Base-by-base conservation (phyloP, 2,797 vertebrate species). In the Zenarchopterus dispar region DNA sequence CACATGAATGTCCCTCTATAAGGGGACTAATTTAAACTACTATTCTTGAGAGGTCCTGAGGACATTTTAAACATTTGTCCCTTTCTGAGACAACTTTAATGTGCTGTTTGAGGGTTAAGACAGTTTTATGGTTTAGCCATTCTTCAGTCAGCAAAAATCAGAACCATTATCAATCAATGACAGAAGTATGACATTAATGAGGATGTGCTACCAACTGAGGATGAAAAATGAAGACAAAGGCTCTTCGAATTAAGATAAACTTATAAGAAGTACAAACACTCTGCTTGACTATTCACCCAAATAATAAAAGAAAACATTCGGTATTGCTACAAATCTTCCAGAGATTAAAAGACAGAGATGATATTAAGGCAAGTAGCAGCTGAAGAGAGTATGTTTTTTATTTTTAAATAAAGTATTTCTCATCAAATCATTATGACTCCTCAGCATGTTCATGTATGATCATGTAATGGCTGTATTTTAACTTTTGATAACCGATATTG, bases 81-180 rank as follows among this genome's bases (percentile, higher is more conserved):
- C 15, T 42, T 41, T 43, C 39, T 39, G 23, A 56, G 22, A 39
- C 39, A 58, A 64, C 36, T 58, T 63, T 13, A 58, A 63, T 46
- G 13, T 9, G n/a, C 28, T 22, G 13, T 48, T 55, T 44, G 53
- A 50, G 15, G 19, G 3, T 26, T 26, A 44, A 36, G 46, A 39
- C 15, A 6, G 23, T 41, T 57, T 65, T 17, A 41, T 6, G 39
- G 31, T 33, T 50, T 9, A 16, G 18, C n/a, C 23, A 24, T 47
- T 17, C 48, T 36, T 49, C 46, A 36, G 28, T 60, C 53, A 36
- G 8, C 11, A 23, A 51, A 24, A 48, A 58, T 56, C 1, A 49
- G 23, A 23, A 21, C 6, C 2, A 43, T 59, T 47, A 44, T 44
- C 22, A 18, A 24, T 36, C 18, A 5, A 8, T 41, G 31, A 62